Conservation (phyloP, 2,888 invertebrate species). For the Dexiosoma caninum region DNA sequence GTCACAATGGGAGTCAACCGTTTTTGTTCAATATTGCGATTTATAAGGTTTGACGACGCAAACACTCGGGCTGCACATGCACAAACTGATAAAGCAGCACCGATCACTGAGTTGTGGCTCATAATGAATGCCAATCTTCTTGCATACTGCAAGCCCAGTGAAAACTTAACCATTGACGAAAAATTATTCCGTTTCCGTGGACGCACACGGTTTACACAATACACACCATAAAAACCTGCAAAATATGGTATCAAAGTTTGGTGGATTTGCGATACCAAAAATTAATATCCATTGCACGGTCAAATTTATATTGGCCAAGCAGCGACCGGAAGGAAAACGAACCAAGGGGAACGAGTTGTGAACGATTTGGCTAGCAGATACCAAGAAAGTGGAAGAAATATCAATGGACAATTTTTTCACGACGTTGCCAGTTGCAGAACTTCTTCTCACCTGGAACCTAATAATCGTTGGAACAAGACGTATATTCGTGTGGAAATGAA, state of each 20-base stretch:
- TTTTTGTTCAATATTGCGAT: too few species aligned
- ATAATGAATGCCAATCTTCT: too few species aligned
- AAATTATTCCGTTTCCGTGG: too few species aligned
- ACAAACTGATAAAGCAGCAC: too few species aligned
- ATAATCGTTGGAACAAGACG: not conserved
- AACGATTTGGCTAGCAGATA: slow-evolving; percentile 1
- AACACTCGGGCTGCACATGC: too few species aligned
- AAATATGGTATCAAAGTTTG: not conserved
- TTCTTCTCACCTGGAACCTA: not conserved
- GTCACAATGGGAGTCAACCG: too few species aligned
- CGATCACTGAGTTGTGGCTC: too few species aligned
- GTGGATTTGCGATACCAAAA: not conserved
- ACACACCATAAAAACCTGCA: too few species aligned
- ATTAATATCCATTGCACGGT: not conserved
- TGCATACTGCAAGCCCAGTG: too few species aligned
- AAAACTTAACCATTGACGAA: too few species aligned
- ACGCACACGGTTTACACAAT: too few species aligned
- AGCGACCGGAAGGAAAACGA: not conserved
- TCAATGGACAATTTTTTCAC: not conserved
- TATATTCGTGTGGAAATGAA: not conserved
- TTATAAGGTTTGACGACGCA: too few species aligned
- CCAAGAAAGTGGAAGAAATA: not conserved
- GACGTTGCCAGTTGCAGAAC: not conserved
- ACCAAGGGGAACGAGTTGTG: not conserved
- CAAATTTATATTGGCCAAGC: not conserved